phyloP scores from a whole-genome alignment of 2,888 invertebrate species.

The Teinopalpus imperialis region DNA sequence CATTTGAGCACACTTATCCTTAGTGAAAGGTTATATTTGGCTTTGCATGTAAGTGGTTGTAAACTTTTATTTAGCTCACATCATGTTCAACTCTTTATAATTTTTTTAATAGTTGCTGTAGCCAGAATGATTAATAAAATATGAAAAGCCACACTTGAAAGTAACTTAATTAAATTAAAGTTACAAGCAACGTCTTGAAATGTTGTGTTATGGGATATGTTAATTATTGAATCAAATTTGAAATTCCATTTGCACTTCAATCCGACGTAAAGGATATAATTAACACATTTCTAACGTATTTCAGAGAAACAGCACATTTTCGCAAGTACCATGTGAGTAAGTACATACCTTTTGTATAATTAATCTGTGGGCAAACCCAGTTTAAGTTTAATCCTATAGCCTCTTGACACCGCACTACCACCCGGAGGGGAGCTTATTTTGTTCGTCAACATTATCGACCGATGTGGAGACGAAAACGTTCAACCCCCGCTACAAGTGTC shows the following conservation, averaged over 20 bases:
- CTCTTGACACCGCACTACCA: conserved; percentile 78
- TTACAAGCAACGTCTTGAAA: conserved; percentile 20
- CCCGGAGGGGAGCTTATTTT: conserved; percentile 75
- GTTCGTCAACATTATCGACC: conserved; percentile 79
- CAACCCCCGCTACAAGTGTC: conserved; percentile 56
- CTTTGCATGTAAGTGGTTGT: too few species aligned
- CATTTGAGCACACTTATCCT: too few species aligned
- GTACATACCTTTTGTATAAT: conserved; percentile 78
- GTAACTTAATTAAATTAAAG: conserved; percentile 47
- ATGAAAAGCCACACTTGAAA: too few species aligned
- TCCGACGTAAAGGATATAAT: conserved; percentile 64
- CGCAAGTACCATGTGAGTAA: conserved; percentile 57
- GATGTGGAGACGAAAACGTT: conserved; percentile 67
- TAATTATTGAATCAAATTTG: conserved; percentile 54
- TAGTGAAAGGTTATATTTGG: too few species aligned
- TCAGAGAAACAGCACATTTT: conserved; percentile 58
- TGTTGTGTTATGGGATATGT: conserved; percentile 22
- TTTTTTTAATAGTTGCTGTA: too few species aligned
- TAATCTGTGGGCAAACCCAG: conserved; percentile 78
- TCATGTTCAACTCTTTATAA: too few species aligned
- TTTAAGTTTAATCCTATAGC: conserved; percentile 81
- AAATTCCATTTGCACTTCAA: conserved; percentile 64
- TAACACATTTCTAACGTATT: conserved; percentile 71
- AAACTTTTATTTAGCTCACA: too few species aligned
- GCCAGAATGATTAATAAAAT: too few species aligned